A percentile compares a stretch with the other conserved stretches of the same genome.
Conservation (phyloP, 2,113 vertebrate species). For the Pleuronectes platessa region DNA sequence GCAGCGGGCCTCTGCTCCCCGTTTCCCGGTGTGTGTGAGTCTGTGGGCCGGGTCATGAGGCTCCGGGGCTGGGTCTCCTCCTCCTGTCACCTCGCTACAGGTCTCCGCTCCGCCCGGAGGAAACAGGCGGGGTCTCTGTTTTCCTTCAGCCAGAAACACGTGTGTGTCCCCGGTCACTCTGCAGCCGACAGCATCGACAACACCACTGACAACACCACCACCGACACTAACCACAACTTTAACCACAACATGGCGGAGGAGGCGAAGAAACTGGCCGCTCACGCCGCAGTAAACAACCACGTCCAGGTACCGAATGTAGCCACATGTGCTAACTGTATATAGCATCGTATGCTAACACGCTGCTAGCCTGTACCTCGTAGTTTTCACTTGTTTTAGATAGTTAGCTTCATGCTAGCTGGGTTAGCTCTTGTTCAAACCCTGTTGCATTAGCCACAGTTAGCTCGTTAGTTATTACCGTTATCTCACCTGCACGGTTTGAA, state of each 20-base stretch:
- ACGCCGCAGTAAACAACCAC: conserved; percentile 81
- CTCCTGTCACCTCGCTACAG: conserved; percentile 8
- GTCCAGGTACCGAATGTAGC: conserved; percentile 70
- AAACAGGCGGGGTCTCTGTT: background rate
- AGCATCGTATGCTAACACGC: too few species aligned
- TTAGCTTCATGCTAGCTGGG: conserved; percentile 19
- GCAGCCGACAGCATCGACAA: background rate
- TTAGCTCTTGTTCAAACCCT: background rate
- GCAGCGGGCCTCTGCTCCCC: background rate
- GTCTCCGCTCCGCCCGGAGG: background rate
- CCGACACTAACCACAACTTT: too few species aligned
- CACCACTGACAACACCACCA: too few species aligned
- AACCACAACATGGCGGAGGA: conserved; percentile 81
- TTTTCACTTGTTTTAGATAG: background rate
- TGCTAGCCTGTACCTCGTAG: background rate
- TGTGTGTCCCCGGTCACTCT: conserved; percentile 1
- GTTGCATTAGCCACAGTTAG: conserved; percentile 11
- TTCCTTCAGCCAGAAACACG: conserved; percentile 20
- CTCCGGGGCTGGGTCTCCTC: conserved; percentile 53
- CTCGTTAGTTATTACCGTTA: conserved; percentile 1
- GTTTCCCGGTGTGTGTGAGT: background rate
- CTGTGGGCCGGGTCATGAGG: conserved; percentile 63
- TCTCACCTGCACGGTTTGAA: conserved; percentile 1
- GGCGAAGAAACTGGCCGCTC: conserved; percentile 81
- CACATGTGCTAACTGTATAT: background rate